Conservation (phyloP, 2,797 vertebrate genomes). For the Miichthys miiuy region DNA sequence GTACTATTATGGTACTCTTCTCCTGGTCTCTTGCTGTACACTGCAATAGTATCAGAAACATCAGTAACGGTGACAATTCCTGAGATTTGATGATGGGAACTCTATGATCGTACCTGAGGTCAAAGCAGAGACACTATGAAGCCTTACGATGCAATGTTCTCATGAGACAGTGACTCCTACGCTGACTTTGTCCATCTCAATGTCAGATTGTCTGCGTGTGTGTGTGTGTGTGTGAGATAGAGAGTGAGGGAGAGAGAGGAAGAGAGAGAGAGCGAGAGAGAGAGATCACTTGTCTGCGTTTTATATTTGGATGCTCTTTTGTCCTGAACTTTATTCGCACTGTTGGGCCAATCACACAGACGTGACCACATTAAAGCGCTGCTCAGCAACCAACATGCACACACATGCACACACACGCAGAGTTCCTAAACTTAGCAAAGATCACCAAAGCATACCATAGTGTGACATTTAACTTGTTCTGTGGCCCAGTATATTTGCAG, state of each 20-base stretch:
- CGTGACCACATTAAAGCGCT: slow-evolving; percentile 58
- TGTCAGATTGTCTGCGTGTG: slow-evolving; percentile 17
- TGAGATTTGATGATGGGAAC: slow-evolving; percentile 3
- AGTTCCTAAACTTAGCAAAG: slow-evolving; percentile 36
- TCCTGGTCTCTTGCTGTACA: not conserved
- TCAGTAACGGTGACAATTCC: slow-evolving; percentile 10
- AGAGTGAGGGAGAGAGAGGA: not conserved
- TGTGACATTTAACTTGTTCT: slow-evolving; percentile 50
- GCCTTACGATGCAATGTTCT: slow-evolving; percentile 36
- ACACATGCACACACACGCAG: not conserved
- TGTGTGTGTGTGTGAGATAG: slow-evolving; percentile 4
- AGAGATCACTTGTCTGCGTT: slow-evolving; percentile 21
- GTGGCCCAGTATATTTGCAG: slow-evolving; percentile 41
- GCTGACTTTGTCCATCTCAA: slow-evolving; percentile 33
- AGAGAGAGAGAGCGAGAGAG: not conserved
- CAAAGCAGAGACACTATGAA: slow-evolving; percentile 8
- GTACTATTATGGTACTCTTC: not conserved
- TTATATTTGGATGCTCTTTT: slow-evolving; percentile 64
- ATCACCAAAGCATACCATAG: slow-evolving; percentile 21
- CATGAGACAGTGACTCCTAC: slow-evolving; percentile 27
- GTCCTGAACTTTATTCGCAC: slow-evolving; percentile 59
- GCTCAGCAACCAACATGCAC: slow-evolving; percentile 29
- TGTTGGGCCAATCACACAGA: slow-evolving; percentile 50
- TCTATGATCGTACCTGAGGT: slow-evolving; percentile 12
- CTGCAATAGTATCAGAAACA: slow-evolving; percentile 13